Evolutionary conservation across 2,797 vertebrate genomes (phyloP).

Genomic region (Galago senegalensis): DNA sequence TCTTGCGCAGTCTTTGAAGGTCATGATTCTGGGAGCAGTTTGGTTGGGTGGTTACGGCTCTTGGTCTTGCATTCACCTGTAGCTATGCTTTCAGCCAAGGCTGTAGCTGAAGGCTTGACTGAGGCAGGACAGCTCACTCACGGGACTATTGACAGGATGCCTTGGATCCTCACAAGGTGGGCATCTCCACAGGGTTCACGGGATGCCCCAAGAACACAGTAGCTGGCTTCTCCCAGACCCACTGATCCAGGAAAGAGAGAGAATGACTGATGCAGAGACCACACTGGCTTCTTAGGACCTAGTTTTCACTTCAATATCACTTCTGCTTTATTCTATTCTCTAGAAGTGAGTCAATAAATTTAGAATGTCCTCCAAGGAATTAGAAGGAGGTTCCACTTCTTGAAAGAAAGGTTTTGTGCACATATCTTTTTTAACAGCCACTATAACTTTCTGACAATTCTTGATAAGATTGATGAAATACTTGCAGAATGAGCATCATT

Average conservation of each 20-base stretch:
- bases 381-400: not conserved
- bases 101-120: not conserved
- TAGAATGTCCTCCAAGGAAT: not conserved
- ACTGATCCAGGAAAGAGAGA: not conserved
- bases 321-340: not conserved
- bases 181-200: not conserved
- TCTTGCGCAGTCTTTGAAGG: not conserved
- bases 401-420: not conserved
- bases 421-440: not conserved
- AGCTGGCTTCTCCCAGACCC: not conserved
- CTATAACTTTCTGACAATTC: not conserved
- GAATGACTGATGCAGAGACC: not conserved
- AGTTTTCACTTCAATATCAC: not conserved
- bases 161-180: not conserved
- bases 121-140: not conserved
- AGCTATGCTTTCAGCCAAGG: not conserved
- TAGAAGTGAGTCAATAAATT: not conserved
- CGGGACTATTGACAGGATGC: not conserved
- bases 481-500: not conserved
- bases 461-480: not conserved
- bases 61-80: not conserved
- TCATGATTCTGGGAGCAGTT: not conserved
- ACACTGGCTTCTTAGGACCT: not conserved
- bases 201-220: not conserved
- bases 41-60: not conserved